A percentile compares a stretch with the other conserved stretches of the same genome.
Evolutionary conservation across 2,113 vertebrate genomes (phyloP).

Genomic region (Osmerus mordax): DNA sequence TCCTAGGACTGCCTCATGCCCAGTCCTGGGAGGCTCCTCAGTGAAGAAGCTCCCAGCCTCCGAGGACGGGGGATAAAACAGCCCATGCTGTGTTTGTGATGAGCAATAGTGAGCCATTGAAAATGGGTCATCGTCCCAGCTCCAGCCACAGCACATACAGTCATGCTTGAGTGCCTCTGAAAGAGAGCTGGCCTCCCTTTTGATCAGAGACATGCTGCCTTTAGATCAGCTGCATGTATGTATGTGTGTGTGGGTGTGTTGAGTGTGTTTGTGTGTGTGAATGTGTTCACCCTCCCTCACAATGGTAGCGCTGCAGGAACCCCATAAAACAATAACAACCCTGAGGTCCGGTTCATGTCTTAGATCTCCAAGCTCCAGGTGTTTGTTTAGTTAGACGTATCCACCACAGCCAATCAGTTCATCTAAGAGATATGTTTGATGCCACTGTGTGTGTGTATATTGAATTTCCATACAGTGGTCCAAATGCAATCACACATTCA

Average conservation of each 20-base stretch:
- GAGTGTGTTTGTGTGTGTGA: neutral
- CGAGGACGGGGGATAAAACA: neutral
- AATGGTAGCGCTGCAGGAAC: slow-evolving; percentile 28
- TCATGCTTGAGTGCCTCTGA: slow-evolving; percentile 44
- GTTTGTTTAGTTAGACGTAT: no score
- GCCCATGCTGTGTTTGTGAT: slow-evolving; percentile 30
- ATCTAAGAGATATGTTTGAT: neutral
- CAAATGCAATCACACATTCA: neutral
- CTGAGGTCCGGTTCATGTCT: slow-evolving; percentile 12
- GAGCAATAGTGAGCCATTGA: slow-evolving; percentile 15
- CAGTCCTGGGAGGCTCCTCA: slow-evolving; percentile 14
- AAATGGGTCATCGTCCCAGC: slow-evolving; percentile 58
- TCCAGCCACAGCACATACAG: slow-evolving; percentile 33
- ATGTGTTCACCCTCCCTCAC: neutral
- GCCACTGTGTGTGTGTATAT: no score
- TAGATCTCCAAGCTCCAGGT: slow-evolving; percentile 15
- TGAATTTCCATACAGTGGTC: no score
- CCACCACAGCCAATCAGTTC: slow-evolving; percentile 8
- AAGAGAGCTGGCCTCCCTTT: slow-evolving; percentile 19
- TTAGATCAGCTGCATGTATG: slow-evolving; percentile 32
- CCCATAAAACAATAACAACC: slow-evolving; percentile 31
- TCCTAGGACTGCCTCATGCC: neutral
- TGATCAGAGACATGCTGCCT: slow-evolving; percentile 17
- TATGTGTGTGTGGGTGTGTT: slow-evolving; percentile 13
- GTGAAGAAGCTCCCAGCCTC: slow-evolving; percentile 19